A percentile compares a stretch with the other conserved stretches of the same genome.
These are phyloP conservation scores for Neria commutata DNA, from an alignment of 2,888 invertebrate species.

Conservation along the genomic window DNA sequence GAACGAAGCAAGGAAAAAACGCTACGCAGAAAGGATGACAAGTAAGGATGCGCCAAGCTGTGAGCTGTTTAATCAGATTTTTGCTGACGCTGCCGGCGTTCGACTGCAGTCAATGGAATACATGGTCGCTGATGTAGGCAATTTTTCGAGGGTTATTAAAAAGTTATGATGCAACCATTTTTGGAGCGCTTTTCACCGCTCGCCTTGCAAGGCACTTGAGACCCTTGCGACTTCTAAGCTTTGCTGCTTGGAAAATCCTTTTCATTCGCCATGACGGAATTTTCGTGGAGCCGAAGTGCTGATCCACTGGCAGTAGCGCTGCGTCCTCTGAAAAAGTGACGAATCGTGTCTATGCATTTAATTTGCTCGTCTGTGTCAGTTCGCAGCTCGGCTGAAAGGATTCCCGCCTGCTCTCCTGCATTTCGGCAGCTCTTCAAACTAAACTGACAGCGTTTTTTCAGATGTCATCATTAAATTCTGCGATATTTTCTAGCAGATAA, in stretches of 20 bases:
- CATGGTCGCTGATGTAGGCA: background rate
- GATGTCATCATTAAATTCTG: background rate
- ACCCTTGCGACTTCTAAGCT: conserved; percentile 16
- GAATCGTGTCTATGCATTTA: conserved; percentile 10
- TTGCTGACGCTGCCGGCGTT: too few species aligned
- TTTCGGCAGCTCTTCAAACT: background rate
- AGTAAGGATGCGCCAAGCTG: conserved; percentile 6
- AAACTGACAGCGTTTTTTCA: background rate
- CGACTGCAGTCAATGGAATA: too few species aligned
- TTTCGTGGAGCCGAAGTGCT: too few species aligned
- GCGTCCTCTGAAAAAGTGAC: background rate
- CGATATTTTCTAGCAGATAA: background rate
- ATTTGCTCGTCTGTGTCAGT: background rate
- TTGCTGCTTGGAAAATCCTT: background rate
- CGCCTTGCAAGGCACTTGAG: background rate
- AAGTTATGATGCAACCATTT: conserved; percentile 2
- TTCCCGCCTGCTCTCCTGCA: too few species aligned
- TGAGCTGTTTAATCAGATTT: conserved; percentile 3
- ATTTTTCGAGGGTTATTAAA: conserved; percentile 17
- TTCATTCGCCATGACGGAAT: too few species aligned
- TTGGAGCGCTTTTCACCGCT: background rate
- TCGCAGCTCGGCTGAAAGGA: too few species aligned
- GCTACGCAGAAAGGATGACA: conserved; percentile 1
- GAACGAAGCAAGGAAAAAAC: conserved; percentile 14
- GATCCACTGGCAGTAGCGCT: too few species aligned